These are phyloP conservation scores for Drosophila neocordata DNA, from an alignment of 1,140 invertebrate species.

Conservation along the genomic window DNA sequence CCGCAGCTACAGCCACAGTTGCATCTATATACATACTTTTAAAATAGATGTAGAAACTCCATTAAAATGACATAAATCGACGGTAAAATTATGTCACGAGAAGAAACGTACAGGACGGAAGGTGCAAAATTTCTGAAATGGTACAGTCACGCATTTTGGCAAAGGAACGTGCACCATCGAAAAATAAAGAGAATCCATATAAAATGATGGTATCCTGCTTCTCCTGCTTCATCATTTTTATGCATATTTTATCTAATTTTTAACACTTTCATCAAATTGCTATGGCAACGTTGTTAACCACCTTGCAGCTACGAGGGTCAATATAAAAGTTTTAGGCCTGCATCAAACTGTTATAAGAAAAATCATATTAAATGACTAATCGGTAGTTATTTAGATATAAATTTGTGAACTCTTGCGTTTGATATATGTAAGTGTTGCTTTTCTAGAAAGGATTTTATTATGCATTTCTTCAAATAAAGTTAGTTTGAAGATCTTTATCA, in stretches of 20 bases:
- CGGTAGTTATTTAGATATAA: too few species aligned
- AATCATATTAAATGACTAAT: too few species aligned
- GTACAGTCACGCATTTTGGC: conserved; percentile 7
- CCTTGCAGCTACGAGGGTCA: neutral
- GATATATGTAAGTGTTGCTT: too few species aligned
- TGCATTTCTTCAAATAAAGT: too few species aligned
- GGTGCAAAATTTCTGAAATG: neutral
- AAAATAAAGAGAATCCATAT: neutral
- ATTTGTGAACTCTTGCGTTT: too few species aligned
- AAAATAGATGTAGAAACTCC: conserved; percentile 2
- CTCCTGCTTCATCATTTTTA: conserved; percentile 10
- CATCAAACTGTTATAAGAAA: too few species aligned
- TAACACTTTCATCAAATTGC: conserved; percentile 49
- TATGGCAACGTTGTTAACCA: conserved; percentile 8
- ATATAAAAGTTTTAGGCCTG: neutral
- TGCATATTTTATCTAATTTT: conserved; percentile 58
- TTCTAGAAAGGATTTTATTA: too few species aligned
- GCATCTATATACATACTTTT: neutral
- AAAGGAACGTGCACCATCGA: conserved; percentile 3
- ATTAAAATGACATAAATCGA: conserved; percentile 17
- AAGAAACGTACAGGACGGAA: neutral
- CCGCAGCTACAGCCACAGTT: neutral
- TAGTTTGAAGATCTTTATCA: too few species aligned
- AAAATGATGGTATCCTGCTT: neutral
- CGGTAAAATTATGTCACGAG: neutral